phyloP scores from a whole-genome alignment of 1,140 invertebrate species.

The Parapsyche elsis region DNA sequence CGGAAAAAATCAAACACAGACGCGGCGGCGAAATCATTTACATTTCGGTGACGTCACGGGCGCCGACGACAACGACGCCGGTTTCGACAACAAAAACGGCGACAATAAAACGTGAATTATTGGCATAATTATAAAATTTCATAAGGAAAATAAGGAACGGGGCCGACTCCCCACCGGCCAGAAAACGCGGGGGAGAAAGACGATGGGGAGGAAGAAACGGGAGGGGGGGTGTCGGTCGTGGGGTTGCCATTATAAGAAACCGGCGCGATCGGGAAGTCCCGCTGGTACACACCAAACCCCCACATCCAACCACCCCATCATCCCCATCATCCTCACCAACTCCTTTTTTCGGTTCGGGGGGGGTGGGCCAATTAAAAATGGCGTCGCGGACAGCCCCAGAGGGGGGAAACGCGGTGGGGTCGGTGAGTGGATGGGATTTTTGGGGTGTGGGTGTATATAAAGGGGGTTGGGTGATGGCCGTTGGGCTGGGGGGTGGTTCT shows the following conservation, averaged over 20 bases:
- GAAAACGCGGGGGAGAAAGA: background rate
- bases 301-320: background rate
- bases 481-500: background rate
- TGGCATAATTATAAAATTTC: slow-evolving; percentile 34
- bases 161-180: background rate
- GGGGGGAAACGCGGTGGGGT: background rate
- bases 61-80: background rate
- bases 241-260: slow-evolving; percentile 42
- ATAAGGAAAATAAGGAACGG: slow-evolving; percentile 29
- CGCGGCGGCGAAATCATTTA: no score
- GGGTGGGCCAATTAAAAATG: slow-evolving; percentile 44
- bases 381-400: slow-evolving; percentile 39
- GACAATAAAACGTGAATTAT: slow-evolving; percentile 33
- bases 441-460: background rate
- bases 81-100: slow-evolving; percentile 22
- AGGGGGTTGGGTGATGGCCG: slow-evolving; percentile 5
- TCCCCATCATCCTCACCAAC: background rate
- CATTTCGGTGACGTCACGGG: background rate
- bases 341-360: slow-evolving; percentile 27
- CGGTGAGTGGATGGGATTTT: background rate
- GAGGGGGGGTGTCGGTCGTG: background rate
- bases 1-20: no score
- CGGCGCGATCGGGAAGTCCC: slow-evolving; percentile 41
- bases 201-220: background rate
- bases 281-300: background rate